Evolutionary conservation across 2,888 invertebrate genomes (phyloP).

Genomic region (Polylopha cassiicola): DNA sequence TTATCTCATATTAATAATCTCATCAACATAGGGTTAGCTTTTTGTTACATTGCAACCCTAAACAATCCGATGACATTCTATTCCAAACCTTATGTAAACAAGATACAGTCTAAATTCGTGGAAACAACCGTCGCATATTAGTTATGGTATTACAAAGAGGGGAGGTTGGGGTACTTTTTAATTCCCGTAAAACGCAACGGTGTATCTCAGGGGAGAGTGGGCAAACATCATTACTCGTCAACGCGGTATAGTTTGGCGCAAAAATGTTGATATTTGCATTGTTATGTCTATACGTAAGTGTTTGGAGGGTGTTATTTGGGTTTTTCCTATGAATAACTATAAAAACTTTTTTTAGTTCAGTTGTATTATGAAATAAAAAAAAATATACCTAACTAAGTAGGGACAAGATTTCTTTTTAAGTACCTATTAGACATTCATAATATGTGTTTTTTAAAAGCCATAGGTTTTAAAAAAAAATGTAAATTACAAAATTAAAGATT

Average conservation of each 20-base stretch:
- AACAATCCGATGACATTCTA: too few species aligned
- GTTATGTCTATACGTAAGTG: constrained; percentile 34
- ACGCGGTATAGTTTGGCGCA: constrained; percentile 26
- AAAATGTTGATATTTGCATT: constrained; percentile 22
- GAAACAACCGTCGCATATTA: constrained; percentile 35
- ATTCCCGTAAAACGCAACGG: constrained; percentile 64
- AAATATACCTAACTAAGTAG: too few species aligned
- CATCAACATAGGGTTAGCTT: constrained; percentile 11
- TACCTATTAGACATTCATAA: too few species aligned
- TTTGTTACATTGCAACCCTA: too few species aligned
- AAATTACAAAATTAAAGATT: too few species aligned
- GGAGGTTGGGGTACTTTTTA: constrained; percentile 49
- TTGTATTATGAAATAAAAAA: too few species aligned
- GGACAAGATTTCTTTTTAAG: too few species aligned
- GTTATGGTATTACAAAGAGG: constrained; percentile 37
- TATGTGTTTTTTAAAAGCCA: too few species aligned
- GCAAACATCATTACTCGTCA: constrained; percentile 60
- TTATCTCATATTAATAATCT: constrained; percentile 21
- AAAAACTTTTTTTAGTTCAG: neutral
- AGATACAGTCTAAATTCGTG: too few species aligned
- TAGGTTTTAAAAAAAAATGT: too few species aligned
- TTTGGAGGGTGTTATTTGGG: constrained; percentile 5
- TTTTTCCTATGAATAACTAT: constrained; percentile 4
- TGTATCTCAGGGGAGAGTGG: constrained; percentile 61
- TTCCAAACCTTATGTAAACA: too few species aligned